Conservation (phyloP, 2,797 vertebrate species). For the Ispidina lecontei region DNA sequence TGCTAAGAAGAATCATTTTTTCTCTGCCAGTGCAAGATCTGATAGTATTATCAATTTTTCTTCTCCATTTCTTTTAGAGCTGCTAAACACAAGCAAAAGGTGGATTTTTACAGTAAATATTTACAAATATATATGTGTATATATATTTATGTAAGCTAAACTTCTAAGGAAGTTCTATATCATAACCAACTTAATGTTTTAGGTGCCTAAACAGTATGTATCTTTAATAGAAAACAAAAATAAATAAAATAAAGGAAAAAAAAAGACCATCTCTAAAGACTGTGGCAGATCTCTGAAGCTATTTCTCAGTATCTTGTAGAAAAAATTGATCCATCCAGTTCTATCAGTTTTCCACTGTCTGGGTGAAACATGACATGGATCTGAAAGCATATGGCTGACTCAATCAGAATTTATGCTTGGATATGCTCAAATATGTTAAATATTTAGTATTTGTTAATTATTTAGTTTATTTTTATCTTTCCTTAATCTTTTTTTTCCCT, state of each 20-base stretch:
- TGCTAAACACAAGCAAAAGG: neutral
- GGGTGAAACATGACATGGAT: neutral
- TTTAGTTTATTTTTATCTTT: neutral
- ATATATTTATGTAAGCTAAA: neutral
- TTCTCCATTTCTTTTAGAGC: neutral
- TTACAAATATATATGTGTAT: neutral
- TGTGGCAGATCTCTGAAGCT: neutral
- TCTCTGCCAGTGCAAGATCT: neutral
- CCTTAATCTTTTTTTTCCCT: neutral
- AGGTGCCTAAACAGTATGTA: neutral
- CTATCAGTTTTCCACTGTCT: neutral
- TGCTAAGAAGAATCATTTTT: neutral
- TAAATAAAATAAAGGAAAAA: neutral
- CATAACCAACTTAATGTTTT: neutral
- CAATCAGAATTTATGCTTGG: neutral
- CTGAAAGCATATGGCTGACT: neutral
- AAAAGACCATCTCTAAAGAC: neutral
- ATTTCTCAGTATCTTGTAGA: neutral
- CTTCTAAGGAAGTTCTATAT: neutral
- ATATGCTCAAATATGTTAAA: neutral
- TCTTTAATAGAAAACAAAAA: neutral
- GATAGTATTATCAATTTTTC: neutral
- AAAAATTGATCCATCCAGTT: neutral
- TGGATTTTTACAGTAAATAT: neutral
- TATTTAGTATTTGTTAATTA: neutral